Evolutionary conservation across 2,113 vertebrate species (phyloP).

Genomic region (Bos indicus): DNA sequence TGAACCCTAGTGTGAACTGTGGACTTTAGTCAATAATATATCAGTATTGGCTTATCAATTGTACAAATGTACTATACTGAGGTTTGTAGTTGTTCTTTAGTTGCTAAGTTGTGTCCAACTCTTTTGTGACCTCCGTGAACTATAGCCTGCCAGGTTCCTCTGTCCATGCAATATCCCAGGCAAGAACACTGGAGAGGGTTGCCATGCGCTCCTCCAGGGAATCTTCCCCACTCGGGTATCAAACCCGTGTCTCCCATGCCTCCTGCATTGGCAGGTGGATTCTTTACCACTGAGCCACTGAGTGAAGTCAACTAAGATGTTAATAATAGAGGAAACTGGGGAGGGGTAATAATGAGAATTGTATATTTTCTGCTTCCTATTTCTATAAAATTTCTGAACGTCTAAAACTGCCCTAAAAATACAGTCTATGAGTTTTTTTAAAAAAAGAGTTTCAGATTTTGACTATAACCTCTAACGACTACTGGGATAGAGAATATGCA

Average conservation of each 20-base stretch:
- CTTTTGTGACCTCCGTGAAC: background rate
- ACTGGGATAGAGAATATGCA: background rate
- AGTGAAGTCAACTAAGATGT: background rate
- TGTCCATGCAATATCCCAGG: background rate
- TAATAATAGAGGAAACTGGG: background rate
- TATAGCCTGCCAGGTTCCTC: background rate
- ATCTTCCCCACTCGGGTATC: background rate
- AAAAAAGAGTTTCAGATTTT: background rate
- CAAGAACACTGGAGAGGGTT: background rate
- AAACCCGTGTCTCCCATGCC: background rate
- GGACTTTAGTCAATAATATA: background rate
- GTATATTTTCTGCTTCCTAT: background rate
- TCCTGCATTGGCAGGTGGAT: background rate
- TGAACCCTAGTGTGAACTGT: background rate
- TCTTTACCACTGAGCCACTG: background rate
- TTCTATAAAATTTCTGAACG: background rate
- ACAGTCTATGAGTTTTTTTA: background rate
- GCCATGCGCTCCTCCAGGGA: background rate
- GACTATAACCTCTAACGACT: background rate
- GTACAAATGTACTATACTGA: background rate
- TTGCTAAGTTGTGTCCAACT: background rate
- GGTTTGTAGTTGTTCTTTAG: background rate
- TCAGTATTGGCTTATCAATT: background rate
- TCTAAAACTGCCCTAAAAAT: background rate
- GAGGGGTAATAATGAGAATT: background rate